Evolutionary conservation across 2,797 vertebrate species (phyloP).

Genomic region (Chloroceryle amazona): DNA sequence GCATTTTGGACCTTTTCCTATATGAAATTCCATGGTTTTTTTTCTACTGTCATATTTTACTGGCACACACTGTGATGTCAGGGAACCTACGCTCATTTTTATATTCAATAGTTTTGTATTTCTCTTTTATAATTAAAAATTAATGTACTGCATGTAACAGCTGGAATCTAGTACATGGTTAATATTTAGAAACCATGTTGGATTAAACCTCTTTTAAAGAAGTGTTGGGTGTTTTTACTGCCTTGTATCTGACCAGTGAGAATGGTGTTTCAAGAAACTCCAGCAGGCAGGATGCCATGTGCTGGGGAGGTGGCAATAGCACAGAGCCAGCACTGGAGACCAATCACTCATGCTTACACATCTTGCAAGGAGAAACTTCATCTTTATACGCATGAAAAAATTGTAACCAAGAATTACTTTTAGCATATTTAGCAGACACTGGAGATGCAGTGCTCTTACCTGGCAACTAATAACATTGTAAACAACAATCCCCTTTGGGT

Average conservation of each 20-base stretch:
- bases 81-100: slow-evolving; percentile 41
- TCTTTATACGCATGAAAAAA: not conserved
- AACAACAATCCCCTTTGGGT: not conserved
- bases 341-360: not conserved
- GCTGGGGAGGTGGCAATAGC: not conserved
- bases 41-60: not conserved
- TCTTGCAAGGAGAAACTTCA: not conserved
- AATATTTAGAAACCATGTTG: slow-evolving; percentile 52
- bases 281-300: fast-evolving
- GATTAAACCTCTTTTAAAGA: slow-evolving; percentile 70
- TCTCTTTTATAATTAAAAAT: not conserved
- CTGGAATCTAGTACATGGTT: slow-evolving; percentile 29
- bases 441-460: not conserved
- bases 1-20: not conserved
- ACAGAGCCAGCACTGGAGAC: not conserved
- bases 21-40: not conserved
- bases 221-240: not conserved
- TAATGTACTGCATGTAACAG: slow-evolving; percentile 72
- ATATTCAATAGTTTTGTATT: slow-evolving; percentile 35
- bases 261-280: not conserved
- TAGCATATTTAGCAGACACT: not conserved
- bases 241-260: not conserved
- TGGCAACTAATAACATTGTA: not conserved
- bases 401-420: not conserved
- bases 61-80: slow-evolving; percentile 60